A percentile compares a stretch with the other conserved stretches of the same genome.
Evolutionary conservation across 2,888 invertebrate genomes (phyloP).

Genomic region (Ichneumon xanthorius): DNA sequence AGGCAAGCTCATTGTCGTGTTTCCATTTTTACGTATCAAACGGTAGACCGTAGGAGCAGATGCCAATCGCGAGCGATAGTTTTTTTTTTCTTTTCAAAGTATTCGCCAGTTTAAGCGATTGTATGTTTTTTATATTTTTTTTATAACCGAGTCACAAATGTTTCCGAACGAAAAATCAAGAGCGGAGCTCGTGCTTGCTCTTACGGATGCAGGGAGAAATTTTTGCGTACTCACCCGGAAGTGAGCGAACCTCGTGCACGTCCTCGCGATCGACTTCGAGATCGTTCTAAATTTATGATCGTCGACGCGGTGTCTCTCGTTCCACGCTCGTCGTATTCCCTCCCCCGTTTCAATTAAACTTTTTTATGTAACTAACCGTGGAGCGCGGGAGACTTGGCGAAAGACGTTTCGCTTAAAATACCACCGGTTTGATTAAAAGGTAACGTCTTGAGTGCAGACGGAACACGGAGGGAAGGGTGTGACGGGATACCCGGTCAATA

Average conservation of each 20-base stretch:
- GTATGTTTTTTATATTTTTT: background rate
- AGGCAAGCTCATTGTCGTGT: conserved; percentile 39
- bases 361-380: conserved; percentile 53
- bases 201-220: background rate
- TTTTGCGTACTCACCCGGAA: background rate
- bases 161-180: conserved; percentile 17
- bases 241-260: conserved; percentile 16
- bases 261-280: conserved; percentile 43
- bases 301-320: conserved; percentile 27
- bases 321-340: conserved; percentile 53
- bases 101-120: background rate
- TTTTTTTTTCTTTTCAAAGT: conserved; percentile 1
- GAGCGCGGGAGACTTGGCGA: conserved; percentile 59
- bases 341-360: conserved; percentile 68
- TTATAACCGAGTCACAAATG: background rate
- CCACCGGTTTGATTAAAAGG: conserved; percentile 69
- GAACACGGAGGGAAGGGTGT: background rate
- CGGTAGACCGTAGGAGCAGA: conserved; percentile 11
- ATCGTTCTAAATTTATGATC: conserved; percentile 68
- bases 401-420: conserved; percentile 68
- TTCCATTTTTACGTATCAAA: conserved; percentile 62
- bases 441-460: conserved; percentile 46
- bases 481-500: conserved; percentile 32
- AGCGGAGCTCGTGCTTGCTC: background rate
- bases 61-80: conserved; percentile 1